Conservation (phyloP, 2,888 invertebrate genomes). For the Aspidapion aeneum region DNA sequence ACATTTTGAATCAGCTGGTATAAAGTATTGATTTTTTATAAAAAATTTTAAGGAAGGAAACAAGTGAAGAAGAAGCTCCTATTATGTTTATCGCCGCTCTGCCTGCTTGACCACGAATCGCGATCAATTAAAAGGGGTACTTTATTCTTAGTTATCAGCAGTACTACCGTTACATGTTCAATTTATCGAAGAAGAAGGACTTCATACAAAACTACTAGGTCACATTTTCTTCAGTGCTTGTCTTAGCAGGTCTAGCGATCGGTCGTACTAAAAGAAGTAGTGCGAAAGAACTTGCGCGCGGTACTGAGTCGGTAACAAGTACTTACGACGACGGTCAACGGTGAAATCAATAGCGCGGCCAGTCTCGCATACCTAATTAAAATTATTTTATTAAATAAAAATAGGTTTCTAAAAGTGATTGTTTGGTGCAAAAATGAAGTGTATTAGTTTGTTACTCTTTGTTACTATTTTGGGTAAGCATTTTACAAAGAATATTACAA, state of each 20-base stretch:
- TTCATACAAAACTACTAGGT: slow-evolving; percentile 24
- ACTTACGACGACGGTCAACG: neutral
- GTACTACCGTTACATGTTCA: neutral
- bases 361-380: too few species aligned
- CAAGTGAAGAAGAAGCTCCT: too few species aligned
- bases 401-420: neutral
- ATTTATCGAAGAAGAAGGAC: neutral
- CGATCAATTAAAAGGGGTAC: too few species aligned
- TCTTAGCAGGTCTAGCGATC: slow-evolving; percentile 20
- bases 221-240: slow-evolving; percentile 25
- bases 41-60: too few species aligned
- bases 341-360: neutral
- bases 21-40: too few species aligned
- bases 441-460: slow-evolving; percentile 33
- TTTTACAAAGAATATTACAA: too few species aligned
- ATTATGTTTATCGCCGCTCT: too few species aligned
- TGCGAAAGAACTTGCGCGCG: neutral
- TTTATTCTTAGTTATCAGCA: neutral
- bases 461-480: slow-evolving; percentile 35
- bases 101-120: too few species aligned
- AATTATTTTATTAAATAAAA: neutral
- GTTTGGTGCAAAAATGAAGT: slow-evolving; percentile 32
- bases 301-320: too few species aligned
- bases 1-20: too few species aligned
- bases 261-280: neutral